Base-by-base conservation (phyloP, 2,888 invertebrate genomes). In the Thymelicus sylvestris region DNA sequence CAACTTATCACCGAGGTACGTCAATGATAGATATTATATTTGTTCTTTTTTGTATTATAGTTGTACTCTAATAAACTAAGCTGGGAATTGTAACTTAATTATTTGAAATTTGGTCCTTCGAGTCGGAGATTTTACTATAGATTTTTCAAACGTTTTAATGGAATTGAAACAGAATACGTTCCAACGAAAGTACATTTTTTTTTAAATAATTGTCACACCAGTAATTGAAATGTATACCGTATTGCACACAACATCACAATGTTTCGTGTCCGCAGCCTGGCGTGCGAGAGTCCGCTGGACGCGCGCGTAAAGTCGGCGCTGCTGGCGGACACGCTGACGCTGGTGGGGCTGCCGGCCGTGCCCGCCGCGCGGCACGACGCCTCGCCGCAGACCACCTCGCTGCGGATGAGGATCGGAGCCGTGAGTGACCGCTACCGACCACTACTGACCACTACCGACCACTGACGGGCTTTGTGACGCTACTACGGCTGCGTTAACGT, bases 261-360 rank as follows among this genome's bases (percentile, higher is more conserved):
- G 19, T 19, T 19, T 19, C 19, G 13, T 64, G 10, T 31, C 68
- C 64, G 0, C 79, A 93, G 94, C 71, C 89, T 98, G 78, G 97
- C 97, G 76, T 98, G 98, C 86, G 99, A 99, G 89, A 97, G 98
- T 77, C 98, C 98, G 0, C 91, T 99, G 74, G 99, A 99, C 90
- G 96, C 98, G 59, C 96, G 98, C 81, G 96, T 99, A 13, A 99
- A 99, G 90, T 97, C 98, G 0, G 97, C 98, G 4, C 95, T 99
- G 86, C 92, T 99, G 79, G 96, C 98, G 2, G 98, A 99, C 93
- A 94, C 99, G 10, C 94, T 99, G 71, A 98, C 98, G n/a, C 94
- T 99, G 74, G 96, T 98, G 74, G 98, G 98, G 55, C 95, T 98
- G 66, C 97, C 97, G 0, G 97, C 97, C 0, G 95, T 96, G 67